Evolutionary conservation across 2,113 vertebrate species (phyloP).

Genomic region (Arothron firmamentum): DNA sequence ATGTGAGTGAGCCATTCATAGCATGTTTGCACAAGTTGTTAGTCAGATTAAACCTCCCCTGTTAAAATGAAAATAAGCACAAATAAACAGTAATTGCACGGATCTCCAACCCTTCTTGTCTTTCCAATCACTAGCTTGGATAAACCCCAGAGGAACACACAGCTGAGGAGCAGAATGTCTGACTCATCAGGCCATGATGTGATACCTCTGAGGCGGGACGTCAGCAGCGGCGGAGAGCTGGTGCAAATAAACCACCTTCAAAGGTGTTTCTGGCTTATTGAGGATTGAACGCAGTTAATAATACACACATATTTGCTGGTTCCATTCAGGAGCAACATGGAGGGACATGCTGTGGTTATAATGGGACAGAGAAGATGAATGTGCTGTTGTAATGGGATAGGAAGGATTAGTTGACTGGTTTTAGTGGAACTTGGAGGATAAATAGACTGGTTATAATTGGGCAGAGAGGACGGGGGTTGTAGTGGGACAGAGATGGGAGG

Average conservation of each 20-base stretch:
- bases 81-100: conserved; percentile 78
- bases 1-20: conserved; percentile 57
- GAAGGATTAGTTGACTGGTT: no score
- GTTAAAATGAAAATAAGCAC: conserved; percentile 79
- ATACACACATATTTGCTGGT: conserved; percentile 59
- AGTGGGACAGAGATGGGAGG: no score
- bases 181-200: conserved; percentile 61
- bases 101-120: conserved; percentile 51
- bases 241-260: no score
- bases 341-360: conserved; percentile 16
- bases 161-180: conserved; percentile 51
- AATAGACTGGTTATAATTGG: no score
- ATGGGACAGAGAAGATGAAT: no score
- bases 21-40: conserved; percentile 65
- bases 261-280: no score
- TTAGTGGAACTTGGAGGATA: no score
- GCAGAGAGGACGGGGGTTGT: no score
- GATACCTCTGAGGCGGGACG: conserved; percentile 18
- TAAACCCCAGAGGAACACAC: conserved; percentile 47
- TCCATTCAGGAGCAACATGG: conserved; percentile 56
- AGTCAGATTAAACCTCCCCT: conserved; percentile 62
- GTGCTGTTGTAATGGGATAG: no score
- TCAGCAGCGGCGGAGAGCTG: no score
- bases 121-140: conserved; percentile 67
- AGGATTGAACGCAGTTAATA: no score